Conservation (phyloP, 2,797 vertebrate genomes). For the Leptatherina wallacei region DNA sequence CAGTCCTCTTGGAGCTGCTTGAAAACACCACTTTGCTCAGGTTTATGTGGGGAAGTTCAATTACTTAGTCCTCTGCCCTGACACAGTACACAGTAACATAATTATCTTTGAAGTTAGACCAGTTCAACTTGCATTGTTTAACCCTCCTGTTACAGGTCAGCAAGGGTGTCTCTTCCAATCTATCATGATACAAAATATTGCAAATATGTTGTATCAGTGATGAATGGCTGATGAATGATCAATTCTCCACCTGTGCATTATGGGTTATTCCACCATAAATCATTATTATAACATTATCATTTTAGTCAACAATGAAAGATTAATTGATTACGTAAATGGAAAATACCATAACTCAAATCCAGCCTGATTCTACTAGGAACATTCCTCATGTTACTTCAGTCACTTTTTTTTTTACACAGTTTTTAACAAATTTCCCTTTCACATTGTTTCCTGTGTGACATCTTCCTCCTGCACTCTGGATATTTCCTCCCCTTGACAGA, state of each 20-base stretch:
- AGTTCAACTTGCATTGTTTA: slow-evolving; percentile 39
- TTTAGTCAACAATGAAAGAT: too few species aligned
- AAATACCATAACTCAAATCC: not conserved
- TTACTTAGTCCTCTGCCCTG: slow-evolving; percentile 42
- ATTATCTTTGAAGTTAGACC: slow-evolving; percentile 56
- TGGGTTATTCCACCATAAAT: not conserved
- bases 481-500: not conserved
- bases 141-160: slow-evolving; percentile 43
- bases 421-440: too few species aligned
- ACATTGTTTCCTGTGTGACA: too few species aligned
- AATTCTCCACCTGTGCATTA: not conserved
- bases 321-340: too few species aligned
- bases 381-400: too few species aligned
- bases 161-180: slow-evolving; percentile 4
- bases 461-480: too few species aligned
- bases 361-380: too few species aligned
- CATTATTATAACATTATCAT: not conserved
- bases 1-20: slow-evolving; percentile 25
- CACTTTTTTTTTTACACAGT: too few species aligned
- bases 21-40: slow-evolving; percentile 19
- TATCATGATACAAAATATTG: not conserved
- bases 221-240: slow-evolving; percentile 5
- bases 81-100: slow-evolving; percentile 40
- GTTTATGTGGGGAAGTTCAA: slow-evolving; percentile 49
- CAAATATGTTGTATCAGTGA: slow-evolving; percentile 8